phyloP scores from a whole-genome alignment of 2,888 invertebrate species.

The Lamellibrachia satsuma region DNA sequence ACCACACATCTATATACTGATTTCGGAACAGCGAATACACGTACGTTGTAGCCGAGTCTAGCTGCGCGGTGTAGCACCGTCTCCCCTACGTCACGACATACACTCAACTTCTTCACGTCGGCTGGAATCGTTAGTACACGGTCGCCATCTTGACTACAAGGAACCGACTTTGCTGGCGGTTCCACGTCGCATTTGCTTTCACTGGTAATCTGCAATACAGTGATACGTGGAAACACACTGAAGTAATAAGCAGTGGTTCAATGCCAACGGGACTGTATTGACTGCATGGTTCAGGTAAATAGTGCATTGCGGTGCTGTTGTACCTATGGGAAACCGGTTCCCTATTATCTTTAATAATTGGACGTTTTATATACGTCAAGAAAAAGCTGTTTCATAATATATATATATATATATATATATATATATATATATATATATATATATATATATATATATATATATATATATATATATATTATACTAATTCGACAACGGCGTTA shows the following conservation, averaged over 20 bases:
- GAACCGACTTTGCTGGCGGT: neutral
- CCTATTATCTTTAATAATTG: too few relatives aligned
- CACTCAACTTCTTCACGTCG: constrained; percentile 50
- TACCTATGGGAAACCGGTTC: too few relatives aligned
- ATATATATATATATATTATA: too few relatives aligned
- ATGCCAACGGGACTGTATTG: too few relatives aligned
- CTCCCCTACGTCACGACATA: constrained; percentile 94
- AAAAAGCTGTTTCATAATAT: neutral
- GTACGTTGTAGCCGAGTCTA: constrained; percentile 85
- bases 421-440: too few relatives aligned
- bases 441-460: too few relatives aligned
- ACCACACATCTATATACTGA: neutral
- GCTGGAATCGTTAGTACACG: constrained; percentile 27
- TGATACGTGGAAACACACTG: neutral
- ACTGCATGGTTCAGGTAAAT: too few relatives aligned
- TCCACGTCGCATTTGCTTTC: neutral
- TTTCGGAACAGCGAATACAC: constrained; percentile 45
- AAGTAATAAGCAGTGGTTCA: neutral
- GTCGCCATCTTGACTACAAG: neutral
- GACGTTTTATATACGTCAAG: neutral
- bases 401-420: too few relatives aligned
- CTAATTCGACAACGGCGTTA: too few relatives aligned
- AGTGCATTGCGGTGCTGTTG: too few relatives aligned
- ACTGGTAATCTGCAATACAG: neutral
- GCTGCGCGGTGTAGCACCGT: constrained; percentile 92